These are phyloP conservation scores for Megastigmus dorsalis DNA, from an alignment of 2,888 invertebrate species.

Conservation along the genomic window DNA sequence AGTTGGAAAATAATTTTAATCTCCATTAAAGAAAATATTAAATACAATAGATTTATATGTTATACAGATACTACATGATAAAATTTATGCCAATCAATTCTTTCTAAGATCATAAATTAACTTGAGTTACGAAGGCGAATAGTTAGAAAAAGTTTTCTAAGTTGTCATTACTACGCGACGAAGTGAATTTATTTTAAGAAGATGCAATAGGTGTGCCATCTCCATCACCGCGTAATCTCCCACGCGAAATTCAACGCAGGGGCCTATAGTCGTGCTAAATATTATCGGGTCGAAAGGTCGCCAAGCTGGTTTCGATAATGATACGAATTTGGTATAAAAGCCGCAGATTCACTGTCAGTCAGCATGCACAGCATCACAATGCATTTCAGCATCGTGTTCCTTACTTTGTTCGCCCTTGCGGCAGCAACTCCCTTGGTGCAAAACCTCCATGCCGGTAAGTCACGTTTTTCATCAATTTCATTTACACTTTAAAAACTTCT, in stretches of 20 bases:
- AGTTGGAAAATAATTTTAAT: too few species aligned
- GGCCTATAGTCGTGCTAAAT: background rate
- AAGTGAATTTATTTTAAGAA: background rate
- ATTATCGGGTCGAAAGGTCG: conserved; percentile 60
- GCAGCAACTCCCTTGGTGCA: conserved; percentile 60
- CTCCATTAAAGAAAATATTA: too few species aligned
- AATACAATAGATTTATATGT: too few species aligned
- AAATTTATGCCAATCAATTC: too few species aligned
- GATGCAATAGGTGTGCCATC: conserved; percentile 26
- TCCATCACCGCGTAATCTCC: conserved; percentile 19
- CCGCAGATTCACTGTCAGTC: conserved; percentile 37
- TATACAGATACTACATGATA: too few species aligned
- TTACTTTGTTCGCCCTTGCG: conserved; percentile 69
- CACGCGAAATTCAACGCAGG: background rate
- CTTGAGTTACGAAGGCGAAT: too few species aligned
- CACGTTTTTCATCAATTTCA: background rate
- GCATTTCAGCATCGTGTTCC: conserved; percentile 66
- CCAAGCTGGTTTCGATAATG: conserved; percentile 66
- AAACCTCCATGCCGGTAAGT: conserved; percentile 69
- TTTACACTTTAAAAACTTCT: too few species aligned
- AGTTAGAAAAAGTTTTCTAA: too few species aligned
- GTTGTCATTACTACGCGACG: too few species aligned
- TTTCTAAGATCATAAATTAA: too few species aligned
- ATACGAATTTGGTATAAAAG: conserved; percentile 71
- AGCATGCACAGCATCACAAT: conserved; percentile 68